phyloP scores from a whole-genome alignment of 2,888 invertebrate species.

The Macroteleia sp. region DNA sequence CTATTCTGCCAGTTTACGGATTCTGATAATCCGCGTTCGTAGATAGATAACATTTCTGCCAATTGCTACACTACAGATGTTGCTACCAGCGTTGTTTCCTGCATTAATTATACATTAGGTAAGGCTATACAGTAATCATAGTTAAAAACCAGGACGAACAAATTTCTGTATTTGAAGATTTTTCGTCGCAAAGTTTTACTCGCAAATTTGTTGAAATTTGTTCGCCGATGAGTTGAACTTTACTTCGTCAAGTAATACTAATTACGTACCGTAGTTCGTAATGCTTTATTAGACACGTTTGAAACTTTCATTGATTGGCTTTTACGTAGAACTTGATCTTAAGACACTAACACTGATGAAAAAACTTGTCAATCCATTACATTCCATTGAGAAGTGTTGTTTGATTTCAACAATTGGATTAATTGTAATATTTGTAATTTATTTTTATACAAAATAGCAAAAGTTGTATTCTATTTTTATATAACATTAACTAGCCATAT shows the following conservation, averaged over 20 bases:
- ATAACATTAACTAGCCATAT: too few species aligned
- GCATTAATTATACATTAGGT: constrained; percentile 51
- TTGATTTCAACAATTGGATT: too few species aligned
- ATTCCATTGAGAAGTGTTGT: not conserved
- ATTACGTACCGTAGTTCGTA: constrained; percentile 37
- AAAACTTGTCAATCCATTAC: not conserved
- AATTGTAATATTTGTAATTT: too few species aligned
- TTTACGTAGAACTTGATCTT: constrained; percentile 44
- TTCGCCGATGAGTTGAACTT: constrained; percentile 5
- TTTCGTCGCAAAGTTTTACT: too few species aligned
- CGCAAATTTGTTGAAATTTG: too few species aligned
- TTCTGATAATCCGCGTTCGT: constrained; percentile 34
- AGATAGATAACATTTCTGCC: constrained; percentile 53
- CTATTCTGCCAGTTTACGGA: constrained; percentile 26
- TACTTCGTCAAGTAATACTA: constrained; percentile 24
- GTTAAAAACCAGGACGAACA: constrained; percentile 11
- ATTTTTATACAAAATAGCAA: too few species aligned
- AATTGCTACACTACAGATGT: constrained; percentile 54
- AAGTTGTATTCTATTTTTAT: too few species aligned
- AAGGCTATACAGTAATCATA: constrained; percentile 46
- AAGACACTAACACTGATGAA: constrained; percentile 24
- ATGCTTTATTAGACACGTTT: constrained; percentile 44
- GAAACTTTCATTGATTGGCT: constrained; percentile 51
- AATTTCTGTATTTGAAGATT: constrained; percentile 23
- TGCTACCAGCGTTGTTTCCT: constrained; percentile 60